Evolutionary conservation across 2,797 vertebrate species (phyloP), one percentile per base, ranked within the genome.

Genomic region (Hippocampus kuda): DNA sequence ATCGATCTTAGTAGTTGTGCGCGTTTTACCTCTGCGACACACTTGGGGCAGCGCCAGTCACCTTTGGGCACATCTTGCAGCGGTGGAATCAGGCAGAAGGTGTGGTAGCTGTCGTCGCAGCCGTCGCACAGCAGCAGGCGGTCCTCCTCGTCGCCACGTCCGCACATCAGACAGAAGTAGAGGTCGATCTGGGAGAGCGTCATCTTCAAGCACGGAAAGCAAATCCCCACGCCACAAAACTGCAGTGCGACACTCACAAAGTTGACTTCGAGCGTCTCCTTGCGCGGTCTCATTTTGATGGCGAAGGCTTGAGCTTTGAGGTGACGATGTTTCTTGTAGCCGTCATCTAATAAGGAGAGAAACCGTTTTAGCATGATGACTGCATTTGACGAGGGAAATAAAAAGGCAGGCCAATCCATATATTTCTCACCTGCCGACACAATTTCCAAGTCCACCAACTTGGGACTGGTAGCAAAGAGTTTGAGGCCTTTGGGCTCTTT

Each of bases 91-190:
- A 99, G 88, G 83, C 97, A 99, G 80, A 98, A 99, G 0, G 97
- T 99, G 88, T 99, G 97, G 84, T 98, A 98, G 87, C 97, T 99
- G 88, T 99, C 97, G 69, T 99, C 97, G 76, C 97, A 99, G 61
- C 97, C 97, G 30, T 99, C 97, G 75, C 97, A 99, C 76, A 99
- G 87, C 13, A 99, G 89, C 64, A 99, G 86, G 24, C 94, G 94
- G 77, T 98, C 97, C 82, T 99, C 97, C 0, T 97, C 94, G 46
- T 99, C 95, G 2, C 97, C 97, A 42, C 96, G 93, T n/a, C 96
- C 96, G 78, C 97, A 99, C 76, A 94, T 94, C 76, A 98, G 93
- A 77, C 97, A 99, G 79, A 99, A 92, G 77, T 99, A 99, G 46
- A 99, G 91, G 88, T 99, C 97, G 34, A 99, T 96, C 97, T 99